Evolutionary conservation across 2,797 vertebrate genomes (phyloP), one percentile per base, ranked within the genome.

Genomic region (Xiphophorus birchmanni): DNA sequence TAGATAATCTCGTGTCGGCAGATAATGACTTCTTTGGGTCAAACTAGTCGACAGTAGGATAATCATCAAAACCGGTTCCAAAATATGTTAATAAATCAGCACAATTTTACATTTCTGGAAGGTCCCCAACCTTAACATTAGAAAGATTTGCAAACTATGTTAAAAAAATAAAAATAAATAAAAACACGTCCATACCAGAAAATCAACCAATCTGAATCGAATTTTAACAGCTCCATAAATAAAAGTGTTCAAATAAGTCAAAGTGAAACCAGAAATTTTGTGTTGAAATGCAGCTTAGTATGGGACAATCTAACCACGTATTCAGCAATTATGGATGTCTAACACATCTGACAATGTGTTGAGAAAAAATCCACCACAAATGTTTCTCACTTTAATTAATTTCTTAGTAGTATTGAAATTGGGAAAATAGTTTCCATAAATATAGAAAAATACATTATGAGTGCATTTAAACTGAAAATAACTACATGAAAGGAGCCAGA

Each of bases 401-500:
- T 42, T 42, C 6, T 42, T 11, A 26, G 21, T 42, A 6, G 37
- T 5, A 37, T 23, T 12, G 1, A 12, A 58, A 58, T 9, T 54
- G 32, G 18, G 37, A 42, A 69, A 69, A 5, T 26, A 23, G 18
- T 13, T 42, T 2, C 3, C 65, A 69, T 40, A 26, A 42, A 26
- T 42, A 1, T 4, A 21, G 17, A 21, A 35, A 37, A 37, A 5
- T 18, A 15, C 13, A 35, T 18, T 3, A 2, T 37, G 18, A 42
- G 35, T 69, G 18, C 9, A 69, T 42, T 69, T 69, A 40, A 42
- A n/a, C 4, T 5, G n/a, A 18, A 18, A 50, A 69, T 3, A 54
- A 32, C 0, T 56, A 8, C 37, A 37, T 11, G 44, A 12, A 5
- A 88, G 42, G 2, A 80, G 47, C 40, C 83, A 84, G 29, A 82